A percentile compares a stretch with the other conserved stretches of the same genome.
These are phyloP conservation scores for Lethenteron camtschaticum DNA, from an alignment of 2,113 vertebrate genomes.

Conservation along the genomic window DNA sequence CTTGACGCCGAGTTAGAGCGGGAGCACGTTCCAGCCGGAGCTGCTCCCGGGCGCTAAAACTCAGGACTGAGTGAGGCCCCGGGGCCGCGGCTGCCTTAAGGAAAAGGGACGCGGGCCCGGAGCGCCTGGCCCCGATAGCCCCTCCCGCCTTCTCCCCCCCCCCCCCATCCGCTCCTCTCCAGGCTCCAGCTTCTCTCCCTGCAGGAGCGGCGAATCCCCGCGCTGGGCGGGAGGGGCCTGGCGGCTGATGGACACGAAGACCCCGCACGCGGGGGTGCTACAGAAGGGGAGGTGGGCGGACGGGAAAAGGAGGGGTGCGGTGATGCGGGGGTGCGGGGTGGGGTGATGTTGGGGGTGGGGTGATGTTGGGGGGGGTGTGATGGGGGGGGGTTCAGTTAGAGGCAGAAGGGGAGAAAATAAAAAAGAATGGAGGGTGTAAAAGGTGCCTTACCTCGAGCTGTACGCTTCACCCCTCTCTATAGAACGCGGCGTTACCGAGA, in stretches of 20 bases:
- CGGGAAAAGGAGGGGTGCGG: too few species aligned
- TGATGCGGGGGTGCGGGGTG: too few species aligned
- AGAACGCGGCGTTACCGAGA: too few species aligned
- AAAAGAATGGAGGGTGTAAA: too few species aligned
- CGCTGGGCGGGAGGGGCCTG: slow-evolving; percentile 8
- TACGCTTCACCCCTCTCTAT: too few species aligned
- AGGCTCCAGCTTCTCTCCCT: background rate
- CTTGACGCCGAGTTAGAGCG: slow-evolving; percentile 12
- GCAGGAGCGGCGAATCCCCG: slow-evolving; percentile 10
- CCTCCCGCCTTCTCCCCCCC: rapidly evolving
- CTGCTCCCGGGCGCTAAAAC: background rate
- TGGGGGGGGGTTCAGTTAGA: too few species aligned
- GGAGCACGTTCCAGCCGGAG: slow-evolving; percentile 9
- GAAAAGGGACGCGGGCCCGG: background rate
- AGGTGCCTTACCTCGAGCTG: too few species aligned
- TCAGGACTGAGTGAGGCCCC: background rate
- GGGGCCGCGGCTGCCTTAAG: background rate
- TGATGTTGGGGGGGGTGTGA: too few species aligned
- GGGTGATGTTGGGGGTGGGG: too few species aligned
- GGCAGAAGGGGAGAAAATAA: too few species aligned
- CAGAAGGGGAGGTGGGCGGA: too few species aligned
- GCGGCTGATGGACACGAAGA: background rate
- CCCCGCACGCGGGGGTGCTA: too few species aligned
- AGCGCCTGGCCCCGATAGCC: background rate
- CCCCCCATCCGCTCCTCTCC: background rate